phyloP scores from a whole-genome alignment of 2,113 vertebrate genomes.

The Ammospiza nelsoni region DNA sequence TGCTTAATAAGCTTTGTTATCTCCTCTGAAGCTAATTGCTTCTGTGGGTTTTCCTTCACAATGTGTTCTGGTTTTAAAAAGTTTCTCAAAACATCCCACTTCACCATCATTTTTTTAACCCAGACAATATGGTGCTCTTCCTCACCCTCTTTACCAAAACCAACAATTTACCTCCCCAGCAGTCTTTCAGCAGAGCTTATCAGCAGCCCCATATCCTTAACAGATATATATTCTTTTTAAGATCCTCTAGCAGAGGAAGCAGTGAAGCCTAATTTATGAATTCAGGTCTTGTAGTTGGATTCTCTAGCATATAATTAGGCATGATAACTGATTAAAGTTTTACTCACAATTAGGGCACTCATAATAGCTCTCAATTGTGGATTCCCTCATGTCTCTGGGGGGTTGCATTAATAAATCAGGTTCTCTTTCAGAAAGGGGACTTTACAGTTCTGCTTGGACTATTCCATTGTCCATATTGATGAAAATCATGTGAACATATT shows the following conservation, averaged over 20 bases:
- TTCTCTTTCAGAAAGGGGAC: not conserved
- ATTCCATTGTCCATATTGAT: not conserved
- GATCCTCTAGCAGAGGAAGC: not conserved
- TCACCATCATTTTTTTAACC: not conserved
- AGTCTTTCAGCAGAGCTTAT: not conserved
- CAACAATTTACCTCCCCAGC: not conserved
- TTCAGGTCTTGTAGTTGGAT: conserved; percentile 29
- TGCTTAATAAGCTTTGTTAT: conserved; percentile 41
- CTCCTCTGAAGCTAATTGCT: conserved; percentile 42
- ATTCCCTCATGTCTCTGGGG: not conserved
- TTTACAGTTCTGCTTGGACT: not conserved
- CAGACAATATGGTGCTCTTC: not conserved
- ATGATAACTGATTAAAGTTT: conserved; percentile 31
- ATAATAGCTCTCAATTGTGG: not conserved
- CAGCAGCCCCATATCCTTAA: not conserved
- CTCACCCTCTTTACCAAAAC: not conserved
- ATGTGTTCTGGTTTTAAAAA: not conserved
- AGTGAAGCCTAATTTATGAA: conserved; percentile 4
- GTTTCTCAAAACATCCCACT: not conserved
- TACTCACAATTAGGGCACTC: not conserved
- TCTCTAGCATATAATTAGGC: conserved; percentile 6
- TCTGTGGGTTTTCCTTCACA: not conserved
- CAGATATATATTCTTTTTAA: not conserved
- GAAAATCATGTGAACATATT: not conserved
- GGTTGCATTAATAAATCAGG: not conserved